Base-by-base conservation (phyloP, 2,888 invertebrate genomes). In the Carpatolechia fugitivella region DNA sequence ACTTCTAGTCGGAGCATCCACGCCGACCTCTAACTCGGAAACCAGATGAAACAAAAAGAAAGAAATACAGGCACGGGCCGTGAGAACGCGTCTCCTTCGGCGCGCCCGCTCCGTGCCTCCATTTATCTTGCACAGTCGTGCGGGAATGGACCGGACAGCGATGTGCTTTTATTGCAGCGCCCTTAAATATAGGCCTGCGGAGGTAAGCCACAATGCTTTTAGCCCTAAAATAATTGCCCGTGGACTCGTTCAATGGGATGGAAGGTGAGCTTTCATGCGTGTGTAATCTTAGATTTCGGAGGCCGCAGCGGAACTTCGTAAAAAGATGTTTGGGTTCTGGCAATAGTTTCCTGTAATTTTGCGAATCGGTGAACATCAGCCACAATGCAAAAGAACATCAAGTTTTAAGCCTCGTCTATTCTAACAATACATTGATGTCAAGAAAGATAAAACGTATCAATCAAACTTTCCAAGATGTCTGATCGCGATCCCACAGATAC, bases 81-180 rank as follows among this genome's bases (percentile, higher is more conserved):
- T 89, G 89, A 89, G 89, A 89, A 88, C 85, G 82, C 81, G 82
- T 82, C 85, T 84, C 81, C 80, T 78, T 72, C 72, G 74, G 68
- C 74, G 73, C 74, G 78, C 72, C 68, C 72, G 74, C 72, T 69
- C 70, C 71, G 74, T 70, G 71, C 78, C 82, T 78, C 82, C 88
- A 88, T 90, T 90, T 89, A 90, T 89, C 88, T 87, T 83, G 80
- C 79, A 87, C 81, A 79, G 87, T 89, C 89, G 89, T 89, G 89
- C 83, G 83, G 82, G 87, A 85, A 85, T 85, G 85, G 81, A 78
- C 77, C 78, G 82, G 80, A 76, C 80, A 80, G 76, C 80, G 78
- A 82, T 80, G 83, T 88, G 82, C 82, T 89, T 86, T 88, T 90
- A 88, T 90, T 88, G 87, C 83, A 80, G 82, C 80, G 80, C 79